Base-by-base conservation (phyloP, 1,140 invertebrate species). In the Scaptomyza pallida region DNA sequence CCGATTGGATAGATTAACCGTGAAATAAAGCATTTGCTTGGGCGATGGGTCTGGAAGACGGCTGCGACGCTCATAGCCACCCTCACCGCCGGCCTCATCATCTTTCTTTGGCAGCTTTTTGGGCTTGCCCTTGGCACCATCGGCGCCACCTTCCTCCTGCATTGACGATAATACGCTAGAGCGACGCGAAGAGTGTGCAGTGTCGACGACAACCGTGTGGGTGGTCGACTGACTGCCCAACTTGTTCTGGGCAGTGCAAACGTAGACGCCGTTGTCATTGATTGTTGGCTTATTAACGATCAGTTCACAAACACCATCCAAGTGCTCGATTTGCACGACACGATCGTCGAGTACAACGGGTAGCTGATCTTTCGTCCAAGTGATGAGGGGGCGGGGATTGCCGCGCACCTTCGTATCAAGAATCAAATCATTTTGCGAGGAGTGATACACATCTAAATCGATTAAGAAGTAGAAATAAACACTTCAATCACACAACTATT, bases 361-460 rank as follows among this genome's bases (percentile, higher is more conserved):
- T 75, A 90, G 89, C 33, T 94, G 94, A 77, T 97, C 94, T 92
- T 96, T 96, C 37, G 95, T 86, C 96, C 96, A 98, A 17, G 94
- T 94, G 56, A 97, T 94, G 2, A 92, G 93, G n/a, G 96, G 95
- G n/a, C 93, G 89, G 4, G 96, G 95, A 81, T 95, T 93, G 47
- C 94, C 95, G 72, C 94, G 93, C 37, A 97, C 94, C 64, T 94
- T 93, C 78, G 96, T 97, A 90, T 97, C 95, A 62, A 97, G 90
- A 33, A 95, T 92, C 47, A 97, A 90, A 90, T 96, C 95, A 91
- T 96, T 94, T 78, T 95, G 94, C 21, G 93, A 92, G 67, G 93
- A 92, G 82, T 94, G 94, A 86, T 95, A 95, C 10, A 92, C 93
- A 91, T 96, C 95, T 96, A 67, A 51, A 64, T 13, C 21, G 41